These are phyloP conservation scores for Synanthedon myopaeformis DNA, from an alignment of 2,888 invertebrate species.

Conservation along the genomic window DNA sequence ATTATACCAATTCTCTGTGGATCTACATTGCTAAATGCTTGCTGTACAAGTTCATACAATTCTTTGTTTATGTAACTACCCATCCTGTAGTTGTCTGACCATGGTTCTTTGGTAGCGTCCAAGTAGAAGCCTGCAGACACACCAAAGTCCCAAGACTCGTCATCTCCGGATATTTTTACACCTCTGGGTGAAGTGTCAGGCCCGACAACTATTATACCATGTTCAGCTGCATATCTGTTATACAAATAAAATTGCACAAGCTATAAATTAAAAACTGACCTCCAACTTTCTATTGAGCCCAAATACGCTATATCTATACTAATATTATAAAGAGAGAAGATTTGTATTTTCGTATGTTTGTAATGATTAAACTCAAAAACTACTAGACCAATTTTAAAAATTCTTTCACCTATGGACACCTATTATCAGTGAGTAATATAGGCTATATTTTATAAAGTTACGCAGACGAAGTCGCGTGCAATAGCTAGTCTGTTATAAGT, in stretches of 20 bases:
- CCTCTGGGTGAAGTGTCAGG: conserved; percentile 97
- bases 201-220: conserved; percentile 88
- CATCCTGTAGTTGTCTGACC: conserved; percentile 95
- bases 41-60: conserved; percentile 78
- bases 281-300: too few species aligned
- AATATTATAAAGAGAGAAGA: too few species aligned
- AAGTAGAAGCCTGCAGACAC: conserved; percentile 96
- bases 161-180: conserved; percentile 89
- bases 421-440: too few species aligned
- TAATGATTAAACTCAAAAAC: too few species aligned
- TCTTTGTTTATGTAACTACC: conserved; percentile 93
- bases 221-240: conserved; percentile 80
- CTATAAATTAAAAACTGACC: too few species aligned
- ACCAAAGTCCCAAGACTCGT: conserved; percentile 95
- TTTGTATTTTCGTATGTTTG: too few species aligned
- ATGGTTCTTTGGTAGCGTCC: conserved; percentile 91
- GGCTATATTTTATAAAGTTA: too few species aligned
- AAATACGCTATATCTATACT: too few species aligned
- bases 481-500: too few species aligned
- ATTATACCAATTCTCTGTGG: conserved; percentile 78
- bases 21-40: conserved; percentile 75
- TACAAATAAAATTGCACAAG: background rate
- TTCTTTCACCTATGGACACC: too few species aligned
- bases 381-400: too few species aligned
- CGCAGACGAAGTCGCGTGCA: too few species aligned